phyloP scores from a whole-genome alignment of 2,888 invertebrate genomes.

The Pomacea canaliculata region DNA sequence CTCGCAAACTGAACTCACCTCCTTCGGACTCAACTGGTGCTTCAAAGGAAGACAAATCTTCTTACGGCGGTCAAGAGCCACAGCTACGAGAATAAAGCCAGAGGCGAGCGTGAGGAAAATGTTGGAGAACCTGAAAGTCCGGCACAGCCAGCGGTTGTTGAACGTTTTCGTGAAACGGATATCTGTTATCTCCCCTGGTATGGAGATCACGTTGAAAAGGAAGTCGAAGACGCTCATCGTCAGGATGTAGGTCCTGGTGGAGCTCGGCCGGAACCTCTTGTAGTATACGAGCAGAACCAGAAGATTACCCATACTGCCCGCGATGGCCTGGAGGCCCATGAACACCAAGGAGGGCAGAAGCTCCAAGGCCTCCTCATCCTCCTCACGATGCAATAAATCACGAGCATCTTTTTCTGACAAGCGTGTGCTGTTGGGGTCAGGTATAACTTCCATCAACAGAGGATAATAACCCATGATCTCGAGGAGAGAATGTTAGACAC shows the following conservation, averaged over 20 bases:
- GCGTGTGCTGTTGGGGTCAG: too few relatives aligned
- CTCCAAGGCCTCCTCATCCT: conserved; percentile 40
- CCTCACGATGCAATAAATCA: conserved; percentile 38
- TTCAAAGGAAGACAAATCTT: conserved; percentile 50
- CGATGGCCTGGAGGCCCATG: conserved; percentile 46
- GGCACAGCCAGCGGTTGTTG: conserved; percentile 45
- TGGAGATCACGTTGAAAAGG: conserved; percentile 45
- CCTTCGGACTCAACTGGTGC: conserved; percentile 30
- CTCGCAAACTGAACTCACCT: too few relatives aligned
- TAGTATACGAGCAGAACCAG: conserved; percentile 49
- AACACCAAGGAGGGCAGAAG: conserved; percentile 50
- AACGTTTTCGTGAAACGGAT: conserved; percentile 51
- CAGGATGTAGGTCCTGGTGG: conserved; percentile 49
- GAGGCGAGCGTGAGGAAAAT: conserved; percentile 48
- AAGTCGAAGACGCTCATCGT: conserved; percentile 52
- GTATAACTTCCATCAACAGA: too few relatives aligned
- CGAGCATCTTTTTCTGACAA: neutral
- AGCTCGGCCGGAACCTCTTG: conserved; percentile 46
- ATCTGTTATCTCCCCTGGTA: conserved; percentile 52
- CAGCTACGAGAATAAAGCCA: conserved; percentile 50
- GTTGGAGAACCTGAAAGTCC: conserved; percentile 43
- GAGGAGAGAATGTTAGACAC: too few relatives aligned
- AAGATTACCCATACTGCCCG: conserved; percentile 51
- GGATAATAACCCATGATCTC: too few relatives aligned
- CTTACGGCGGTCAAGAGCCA: conserved; percentile 52